phyloP scores from a whole-genome alignment of 2,113 vertebrate species.

The Myrmecophaga tridactyla region DNA sequence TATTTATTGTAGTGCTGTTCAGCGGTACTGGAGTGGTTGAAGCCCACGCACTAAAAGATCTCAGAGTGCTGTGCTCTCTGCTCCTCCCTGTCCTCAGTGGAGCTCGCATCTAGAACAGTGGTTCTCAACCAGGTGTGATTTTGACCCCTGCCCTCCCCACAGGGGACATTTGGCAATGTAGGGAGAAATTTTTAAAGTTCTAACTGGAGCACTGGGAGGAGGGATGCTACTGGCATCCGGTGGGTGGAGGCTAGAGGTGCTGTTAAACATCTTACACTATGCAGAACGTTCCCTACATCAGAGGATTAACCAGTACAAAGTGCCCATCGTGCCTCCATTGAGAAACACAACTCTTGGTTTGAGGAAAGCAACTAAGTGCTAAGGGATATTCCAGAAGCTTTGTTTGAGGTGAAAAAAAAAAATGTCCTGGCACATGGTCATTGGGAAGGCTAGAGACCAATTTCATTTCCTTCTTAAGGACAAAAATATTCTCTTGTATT shows the following conservation, averaged over 20 bases:
- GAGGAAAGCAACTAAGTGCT: background rate
- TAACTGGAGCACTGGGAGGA: background rate
- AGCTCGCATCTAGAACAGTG: background rate
- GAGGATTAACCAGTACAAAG: background rate
- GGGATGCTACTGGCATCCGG: background rate
- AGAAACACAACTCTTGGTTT: background rate
- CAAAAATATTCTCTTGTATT: background rate
- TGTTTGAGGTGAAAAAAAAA: background rate
- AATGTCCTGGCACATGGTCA: background rate
- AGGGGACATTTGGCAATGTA: background rate
- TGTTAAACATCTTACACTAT: background rate
- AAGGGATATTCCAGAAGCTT: background rate
- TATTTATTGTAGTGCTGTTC: background rate
- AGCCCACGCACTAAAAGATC: background rate
- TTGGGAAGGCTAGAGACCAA: background rate
- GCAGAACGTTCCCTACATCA: background rate
- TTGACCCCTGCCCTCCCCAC: background rate
- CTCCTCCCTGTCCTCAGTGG: background rate
- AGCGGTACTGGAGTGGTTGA: background rate
- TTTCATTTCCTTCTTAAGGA: constrained; percentile 20
- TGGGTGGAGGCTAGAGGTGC: background rate
- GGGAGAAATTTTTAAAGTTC: constrained; percentile 23
- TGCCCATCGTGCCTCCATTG: background rate
- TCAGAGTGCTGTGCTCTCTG: background rate
- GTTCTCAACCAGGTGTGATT: background rate